Percentiles rank a stretch among this genome's conserved stretches.
Conservation (phyloP, 1,140 invertebrate species). For the Drosophila chauvacae region DNA sequence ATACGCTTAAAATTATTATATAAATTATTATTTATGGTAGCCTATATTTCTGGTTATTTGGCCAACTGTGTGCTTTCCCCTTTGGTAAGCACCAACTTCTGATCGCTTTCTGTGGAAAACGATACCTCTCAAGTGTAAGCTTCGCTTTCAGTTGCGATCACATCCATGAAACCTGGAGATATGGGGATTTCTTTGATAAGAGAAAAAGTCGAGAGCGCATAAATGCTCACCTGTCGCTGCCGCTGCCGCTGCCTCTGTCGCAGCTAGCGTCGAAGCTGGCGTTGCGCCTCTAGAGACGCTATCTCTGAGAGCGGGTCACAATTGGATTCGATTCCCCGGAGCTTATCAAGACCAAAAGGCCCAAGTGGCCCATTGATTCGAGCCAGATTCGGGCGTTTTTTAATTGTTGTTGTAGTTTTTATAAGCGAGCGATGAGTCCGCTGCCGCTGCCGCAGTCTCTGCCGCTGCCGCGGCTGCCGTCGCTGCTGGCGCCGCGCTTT, state of each 20-base stretch:
- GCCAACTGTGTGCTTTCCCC: not conserved
- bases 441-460: conserved; percentile 11
- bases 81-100: not conserved
- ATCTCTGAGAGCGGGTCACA: conserved; percentile 35
- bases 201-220: conserved; percentile 24
- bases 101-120: not conserved
- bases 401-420: conserved; percentile 8
- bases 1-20: no score
- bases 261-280: conserved; percentile 16
- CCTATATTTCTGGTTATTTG: not conserved
- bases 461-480: conserved; percentile 17
- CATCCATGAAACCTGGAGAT: conserved; percentile 11
- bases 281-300: conserved; percentile 10
- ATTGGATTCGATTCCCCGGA: conserved; percentile 6
- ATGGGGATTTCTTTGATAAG: conserved; percentile 24
- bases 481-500: conserved; percentile 66
- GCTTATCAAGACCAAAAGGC: conserved; percentile 41
- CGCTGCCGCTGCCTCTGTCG: not conserved
- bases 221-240: conserved; percentile 31
- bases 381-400: conserved; percentile 42
- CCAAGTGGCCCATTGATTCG: conserved; percentile 58
- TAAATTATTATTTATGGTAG: not conserved
- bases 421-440: conserved; percentile 33
- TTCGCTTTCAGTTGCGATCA: conserved; percentile 1
- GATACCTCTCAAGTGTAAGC: not conserved